Base-by-base conservation (phyloP, 2,113 vertebrate species). In the Phyllopteryx taeniolatus region DNA sequence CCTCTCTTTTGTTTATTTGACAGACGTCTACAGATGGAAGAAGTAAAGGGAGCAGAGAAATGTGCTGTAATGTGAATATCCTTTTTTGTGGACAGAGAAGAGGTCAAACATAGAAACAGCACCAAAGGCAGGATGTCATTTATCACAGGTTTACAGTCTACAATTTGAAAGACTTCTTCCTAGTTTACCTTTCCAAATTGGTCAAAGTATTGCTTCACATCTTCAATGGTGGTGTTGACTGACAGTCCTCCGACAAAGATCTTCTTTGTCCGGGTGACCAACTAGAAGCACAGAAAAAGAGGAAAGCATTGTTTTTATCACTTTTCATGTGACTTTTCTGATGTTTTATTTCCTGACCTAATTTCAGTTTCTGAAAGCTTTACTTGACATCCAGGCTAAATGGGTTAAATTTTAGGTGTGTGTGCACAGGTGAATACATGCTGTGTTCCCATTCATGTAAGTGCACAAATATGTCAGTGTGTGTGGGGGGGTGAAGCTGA, bases 261-360 rank as follows among this genome's bases (percentile, higher is more conserved):
- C 94, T 98, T 98, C 95, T 98, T 98, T 86, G 96, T 98, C 90
- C 96, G 94, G 78, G 96, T 98, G 92, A 98, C 96, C 94, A 98
- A 94, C 96, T 98, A 80, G 76, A 88, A 91, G 89, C 80, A 79
- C 46, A 85, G 56, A 71, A 73, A 65, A 75, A 72, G 75, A 70
- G 64, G 64, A 57, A 59, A 76, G 60, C 62, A 64, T 77, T 68
- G 59, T 85, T 87, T 75, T 17, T 13, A 79, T 67, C 73, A 59
- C 70, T 79, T 75, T 79, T 77, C 61, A 80, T 71, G 63, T 83
- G 9, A 66, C 44, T 17, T 47, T 47, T 27, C 27, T 10, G 20
- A 12, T 27, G 10, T 20, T 43, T 60, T 12, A 60, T 15, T 60
- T 22, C 5, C 22, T 42, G 3, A 39, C 19, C 35, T 11, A 39